Percentiles rank a stretch among this genome's conserved stretches.
Conservation (phyloP, 2,113 vertebrate genomes). For the Phocoena phocoena region DNA sequence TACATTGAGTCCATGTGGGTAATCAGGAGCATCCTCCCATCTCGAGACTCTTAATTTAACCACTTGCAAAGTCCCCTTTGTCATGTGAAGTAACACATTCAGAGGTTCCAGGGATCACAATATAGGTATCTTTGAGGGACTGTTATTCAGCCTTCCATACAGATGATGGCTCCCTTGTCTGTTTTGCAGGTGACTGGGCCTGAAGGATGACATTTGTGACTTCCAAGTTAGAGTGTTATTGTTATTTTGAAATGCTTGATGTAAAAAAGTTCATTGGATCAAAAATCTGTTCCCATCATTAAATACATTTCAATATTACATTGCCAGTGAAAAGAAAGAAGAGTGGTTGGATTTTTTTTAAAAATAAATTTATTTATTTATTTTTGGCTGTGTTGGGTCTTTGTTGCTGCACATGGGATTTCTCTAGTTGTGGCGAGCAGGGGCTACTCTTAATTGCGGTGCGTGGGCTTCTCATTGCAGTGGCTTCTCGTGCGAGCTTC, state of each 20-base stretch:
- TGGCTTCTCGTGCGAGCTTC: too few species aligned
- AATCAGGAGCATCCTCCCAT: not conserved
- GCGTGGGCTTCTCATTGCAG: too few species aligned
- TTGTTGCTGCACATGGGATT: too few species aligned
- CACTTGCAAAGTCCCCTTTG: not conserved
- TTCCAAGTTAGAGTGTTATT: not conserved
- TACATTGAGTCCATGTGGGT: not conserved
- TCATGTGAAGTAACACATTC: not conserved
- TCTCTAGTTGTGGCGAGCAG: too few species aligned
- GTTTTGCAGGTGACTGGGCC: not conserved
- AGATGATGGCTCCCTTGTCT: not conserved
- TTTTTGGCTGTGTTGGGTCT: too few species aligned
- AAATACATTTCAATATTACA: not conserved
- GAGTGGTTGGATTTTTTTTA: not conserved
- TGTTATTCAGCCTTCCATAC: accelerated
- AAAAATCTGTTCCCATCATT: not conserved
- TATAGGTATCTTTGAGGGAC: not conserved
- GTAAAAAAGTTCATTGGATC: not conserved
- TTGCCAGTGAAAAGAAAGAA: not conserved
- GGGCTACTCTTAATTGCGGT: too few species aligned
- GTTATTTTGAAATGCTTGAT: not conserved
- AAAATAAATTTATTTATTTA: too few species aligned
- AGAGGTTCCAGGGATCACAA: not conserved
- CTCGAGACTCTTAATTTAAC: not conserved
- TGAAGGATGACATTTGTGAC: not conserved